Evolutionary conservation across 2,888 invertebrate species (phyloP), one percentile per base, ranked within the genome.

Genomic region (Branchipolynoe longqiensis): DNA sequence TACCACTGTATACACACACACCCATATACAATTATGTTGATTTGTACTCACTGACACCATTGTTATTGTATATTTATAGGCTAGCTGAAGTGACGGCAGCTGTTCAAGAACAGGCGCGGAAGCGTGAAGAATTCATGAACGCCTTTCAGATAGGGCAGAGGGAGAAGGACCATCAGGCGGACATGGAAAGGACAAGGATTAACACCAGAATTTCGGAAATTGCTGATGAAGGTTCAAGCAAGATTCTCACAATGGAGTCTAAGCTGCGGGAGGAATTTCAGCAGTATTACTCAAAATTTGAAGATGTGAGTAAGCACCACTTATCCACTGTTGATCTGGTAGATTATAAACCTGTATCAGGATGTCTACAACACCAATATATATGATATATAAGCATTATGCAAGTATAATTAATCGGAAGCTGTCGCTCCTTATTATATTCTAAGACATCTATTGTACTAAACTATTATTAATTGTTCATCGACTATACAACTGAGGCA

Each of bases 231-330:
- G 90, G 93, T 59, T 93, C 92, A 87, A 91, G 92, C 87, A 90
- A 90, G 82, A 86, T 93, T 6, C 87, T 92, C 18, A 88, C 90
- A 54, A 92, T 92, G 87, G 93, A 93, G 87, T 91, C 93, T 86
- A 92, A 92, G 87, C 89, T 93, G 0, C 85, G 92, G 33, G 93
- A 93, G 83, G 93, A 93, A 59, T 89, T 91, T 40, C 92, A 92
- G 86, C 90, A 90, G 25, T 91, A 91, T 88, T 91, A 89, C 85
- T 84, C 90, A 31, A 91, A 92, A 74, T 87, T 93, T 8, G 93
- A 93, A 87, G 91, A 91, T 90, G 93, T 93, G 82, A 83, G 89
- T n/a, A n/a, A n/a, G n/a, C n/a, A n/a, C n/a, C n/a, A n/a, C n/a
- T n/a, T n/a, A n/a, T n/a, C n/a, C n/a, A n/a, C n/a, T n/a, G n/a